Percentiles rank a stretch among this genome's conserved stretches.
Evolutionary conservation across 2,888 invertebrate species (phyloP).

Genomic region (Apodemia duryi): DNA sequence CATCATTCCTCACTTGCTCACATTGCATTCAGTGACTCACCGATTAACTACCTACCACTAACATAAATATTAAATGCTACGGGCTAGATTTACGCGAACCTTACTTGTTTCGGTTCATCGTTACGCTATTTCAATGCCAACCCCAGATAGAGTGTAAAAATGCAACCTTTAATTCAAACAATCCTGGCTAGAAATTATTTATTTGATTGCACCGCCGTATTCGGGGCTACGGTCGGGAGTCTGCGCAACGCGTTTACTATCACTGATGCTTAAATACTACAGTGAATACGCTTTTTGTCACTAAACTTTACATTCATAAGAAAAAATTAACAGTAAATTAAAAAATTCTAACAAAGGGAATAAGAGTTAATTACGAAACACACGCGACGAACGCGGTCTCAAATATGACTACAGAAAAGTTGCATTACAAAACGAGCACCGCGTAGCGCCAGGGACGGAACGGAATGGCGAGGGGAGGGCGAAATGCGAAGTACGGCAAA

Average conservation of each 20-base stretch:
- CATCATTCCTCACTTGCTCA: conserved; percentile 63
- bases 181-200: conserved; percentile 25
- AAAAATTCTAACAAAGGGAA: conserved; percentile 50
- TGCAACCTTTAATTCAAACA: conserved; percentile 11
- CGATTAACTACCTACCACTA: conserved; percentile 39
- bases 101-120: conserved; percentile 35
- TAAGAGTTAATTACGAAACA: conserved; percentile 39
- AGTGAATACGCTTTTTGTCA: conserved; percentile 56
- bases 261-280: conserved; percentile 33
- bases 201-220: conserved; percentile 36
- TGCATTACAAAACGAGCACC: conserved; percentile 37
- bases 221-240: conserved; percentile 38
- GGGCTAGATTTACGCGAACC: conserved; percentile 35
- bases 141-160: background rate
- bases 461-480: conserved; percentile 40
- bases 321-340: conserved; percentile 39
- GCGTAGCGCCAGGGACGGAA: conserved; percentile 40
- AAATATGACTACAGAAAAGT: conserved; percentile 55
- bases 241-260: conserved; percentile 46
- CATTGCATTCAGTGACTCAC: conserved; percentile 67
- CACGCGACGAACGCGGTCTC: conserved; percentile 48
- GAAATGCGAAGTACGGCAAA: conserved; percentile 41
- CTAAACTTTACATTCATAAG: conserved; percentile 28
- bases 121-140: conserved; percentile 29
- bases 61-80: conserved; percentile 27